Evolutionary conservation across 1,140 invertebrate species (phyloP), one percentile per base, ranked within the genome.

Genomic region (Polypedilum pembai): DNA sequence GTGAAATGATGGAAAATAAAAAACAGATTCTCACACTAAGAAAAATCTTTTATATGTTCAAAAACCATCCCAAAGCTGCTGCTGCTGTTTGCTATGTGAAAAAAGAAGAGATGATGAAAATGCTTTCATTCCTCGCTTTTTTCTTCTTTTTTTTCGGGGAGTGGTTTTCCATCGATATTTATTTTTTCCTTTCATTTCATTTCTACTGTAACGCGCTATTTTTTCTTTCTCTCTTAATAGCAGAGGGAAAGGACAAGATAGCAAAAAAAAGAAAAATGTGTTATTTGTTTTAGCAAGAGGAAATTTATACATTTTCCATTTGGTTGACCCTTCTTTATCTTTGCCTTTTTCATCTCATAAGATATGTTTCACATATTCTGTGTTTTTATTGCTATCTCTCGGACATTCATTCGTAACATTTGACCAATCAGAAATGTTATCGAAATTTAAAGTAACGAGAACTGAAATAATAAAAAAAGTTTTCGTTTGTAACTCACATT

Each of bases 91-190:
- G 10, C 45, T 56, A 15, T 56, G 10, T 2, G 45, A 56, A 15
- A 21, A 21, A 8, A 3, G 17, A 20, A 20, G 65, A 69, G 17
- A 69, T 56, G 45, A 12, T 69, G 65, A 21, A 69, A 21, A 20
- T 18, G 17, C 65, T 69, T n/a, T n/a, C n/a, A n/a, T n/a, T n/a
- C n/a, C n/a, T 8, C 65, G 8, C 20, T 69, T 69, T 20, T 69
- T 17, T 66, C n/a, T 66, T 66, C 18, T 66, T 66, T 20, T 18
- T 69, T 69, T 69, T 69, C 65, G 65, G 65, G 65, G 65, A 69
- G 65, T 69, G 65, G 65, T 69, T 69, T 69, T 69, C 65, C 65
- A 69, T 69, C 65, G 65, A 69, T 69, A 69, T 21, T 69, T 69
- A 20, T 69, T 69, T 69, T 18, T 69, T 69, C 20, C 17, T 18